Evolutionary conservation across 2,888 invertebrate genomes (phyloP).

Genomic region (Orchesellides sinensis): DNA sequence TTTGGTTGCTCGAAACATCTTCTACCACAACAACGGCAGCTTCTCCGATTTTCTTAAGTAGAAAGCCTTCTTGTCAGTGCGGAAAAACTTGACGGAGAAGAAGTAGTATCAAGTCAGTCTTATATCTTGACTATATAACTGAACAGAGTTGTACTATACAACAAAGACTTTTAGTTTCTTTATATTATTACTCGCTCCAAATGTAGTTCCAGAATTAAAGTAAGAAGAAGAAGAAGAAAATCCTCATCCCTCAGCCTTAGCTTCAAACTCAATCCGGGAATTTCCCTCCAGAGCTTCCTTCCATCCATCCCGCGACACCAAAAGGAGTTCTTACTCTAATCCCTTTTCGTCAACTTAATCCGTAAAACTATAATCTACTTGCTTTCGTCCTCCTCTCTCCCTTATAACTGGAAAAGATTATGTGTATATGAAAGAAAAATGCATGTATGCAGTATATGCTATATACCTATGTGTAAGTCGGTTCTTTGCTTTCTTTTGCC

Average conservation of each 20-base stretch:
- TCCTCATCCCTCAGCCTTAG: slow-evolving; percentile 73
- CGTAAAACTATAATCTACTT: slow-evolving; percentile 75
- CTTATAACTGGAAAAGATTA: not conserved
- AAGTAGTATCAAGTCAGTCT: slow-evolving; percentile 45
- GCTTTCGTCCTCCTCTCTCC: slow-evolving; percentile 57
- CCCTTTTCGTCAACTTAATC: slow-evolving; percentile 75
- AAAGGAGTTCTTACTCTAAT: slow-evolving; percentile 75
- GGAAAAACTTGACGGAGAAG: slow-evolving; percentile 41
- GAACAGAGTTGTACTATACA: not conserved
- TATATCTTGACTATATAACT: slow-evolving; percentile 40
- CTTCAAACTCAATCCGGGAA: slow-evolving; percentile 73
- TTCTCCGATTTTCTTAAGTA: slow-evolving; percentile 54
- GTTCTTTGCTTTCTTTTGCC: slow-evolving; percentile 32
- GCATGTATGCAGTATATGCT: not conserved
- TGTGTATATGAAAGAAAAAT: not conserved
- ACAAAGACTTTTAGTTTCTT: not conserved
- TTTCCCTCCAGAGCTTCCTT: slow-evolving; percentile 67
- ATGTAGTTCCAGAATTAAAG: not conserved
- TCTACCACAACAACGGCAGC: slow-evolving; percentile 13
- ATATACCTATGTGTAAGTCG: no score
- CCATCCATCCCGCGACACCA: slow-evolving; percentile 48
- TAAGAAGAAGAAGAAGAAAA: slow-evolving; percentile 48
- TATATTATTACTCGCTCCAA: not conserved
- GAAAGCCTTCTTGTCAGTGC: slow-evolving; percentile 33
- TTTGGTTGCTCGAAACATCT: not conserved